Evolutionary conservation across 1,140 invertebrate genomes (phyloP).

Genomic region (Drosophila bocqueti): DNA sequence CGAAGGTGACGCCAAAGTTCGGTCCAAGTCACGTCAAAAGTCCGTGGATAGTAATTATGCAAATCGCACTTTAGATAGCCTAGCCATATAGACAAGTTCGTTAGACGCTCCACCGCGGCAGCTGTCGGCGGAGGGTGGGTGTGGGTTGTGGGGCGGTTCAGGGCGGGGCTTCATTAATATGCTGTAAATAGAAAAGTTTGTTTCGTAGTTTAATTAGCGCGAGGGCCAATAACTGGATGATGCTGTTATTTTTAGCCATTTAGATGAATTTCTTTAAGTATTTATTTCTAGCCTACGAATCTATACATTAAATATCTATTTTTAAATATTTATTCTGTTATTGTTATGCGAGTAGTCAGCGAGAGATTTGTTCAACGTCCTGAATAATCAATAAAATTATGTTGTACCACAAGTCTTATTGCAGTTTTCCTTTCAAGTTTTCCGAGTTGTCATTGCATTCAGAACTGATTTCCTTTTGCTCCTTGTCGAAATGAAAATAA

Average conservation of each 20-base stretch:
- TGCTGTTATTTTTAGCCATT: conserved; percentile 76
- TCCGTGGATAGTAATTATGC: conserved; percentile 69
- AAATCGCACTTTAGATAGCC: conserved; percentile 74
- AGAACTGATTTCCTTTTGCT: neutral
- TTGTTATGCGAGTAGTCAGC: conserved; percentile 67
- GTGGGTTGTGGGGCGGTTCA: conserved; percentile 5
- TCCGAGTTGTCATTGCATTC: neutral
- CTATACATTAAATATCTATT: conserved; percentile 36
- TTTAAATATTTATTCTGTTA: conserved; percentile 49
- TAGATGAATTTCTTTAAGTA: conserved; percentile 64
- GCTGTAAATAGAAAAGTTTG: conserved; percentile 75
- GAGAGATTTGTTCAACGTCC: conserved; percentile 49
- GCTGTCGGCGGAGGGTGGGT: conserved; percentile 41
- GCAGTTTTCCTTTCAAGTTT: neutral
- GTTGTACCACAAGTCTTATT: conserved; percentile 23
- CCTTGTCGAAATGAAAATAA: neutral
- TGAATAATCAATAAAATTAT: conserved; percentile 63
- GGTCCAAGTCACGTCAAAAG: conserved; percentile 56
- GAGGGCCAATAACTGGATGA: conserved; percentile 28
- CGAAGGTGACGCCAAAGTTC: conserved; percentile 37
- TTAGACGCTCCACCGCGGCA: conserved; percentile 37
- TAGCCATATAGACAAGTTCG: conserved; percentile 63
- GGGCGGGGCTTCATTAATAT: conserved; percentile 52
- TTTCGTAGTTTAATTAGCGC: conserved; percentile 73
- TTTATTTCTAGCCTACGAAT: conserved; percentile 53